Conservation (phyloP, 1,140 invertebrate genomes). For the Subanguina moxae region DNA sequence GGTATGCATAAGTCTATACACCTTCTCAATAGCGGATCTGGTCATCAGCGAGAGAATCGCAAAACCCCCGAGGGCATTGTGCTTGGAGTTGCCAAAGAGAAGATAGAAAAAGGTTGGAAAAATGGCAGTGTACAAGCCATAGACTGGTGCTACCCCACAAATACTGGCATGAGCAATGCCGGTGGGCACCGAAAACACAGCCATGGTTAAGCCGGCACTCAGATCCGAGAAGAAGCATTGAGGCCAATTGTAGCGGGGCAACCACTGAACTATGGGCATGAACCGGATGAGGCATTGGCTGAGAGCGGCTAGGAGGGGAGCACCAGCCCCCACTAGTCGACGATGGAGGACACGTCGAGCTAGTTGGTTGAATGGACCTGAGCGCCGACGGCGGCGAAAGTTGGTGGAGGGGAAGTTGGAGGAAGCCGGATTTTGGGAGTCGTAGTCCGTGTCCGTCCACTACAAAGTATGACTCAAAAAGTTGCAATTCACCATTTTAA, state of each 20-base stretch:
- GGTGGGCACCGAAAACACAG: conserved; percentile 54
- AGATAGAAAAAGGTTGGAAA: conserved; percentile 58
- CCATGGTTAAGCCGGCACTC: conserved; percentile 55
- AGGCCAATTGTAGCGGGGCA: conserved; percentile 43
- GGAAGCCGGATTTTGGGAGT: too few relatives aligned
- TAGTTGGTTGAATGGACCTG: too few relatives aligned
- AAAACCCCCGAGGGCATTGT: conserved; percentile 48
- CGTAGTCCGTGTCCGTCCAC: too few relatives aligned
- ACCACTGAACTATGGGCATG: conserved; percentile 44
- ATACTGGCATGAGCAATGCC: conserved; percentile 56
- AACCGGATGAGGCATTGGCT: conserved; percentile 17
- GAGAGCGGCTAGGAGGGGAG: neutral
- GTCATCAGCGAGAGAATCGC: conserved; percentile 46
- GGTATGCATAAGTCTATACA: conserved; percentile 5
- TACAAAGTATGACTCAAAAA: too few relatives aligned
- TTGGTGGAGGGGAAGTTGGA: too few relatives aligned
- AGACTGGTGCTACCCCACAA: conserved; percentile 57
- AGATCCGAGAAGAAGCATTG: conserved; percentile 53
- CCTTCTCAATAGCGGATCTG: conserved; percentile 36
- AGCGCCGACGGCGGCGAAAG: too few relatives aligned
- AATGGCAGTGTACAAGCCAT: conserved; percentile 57
- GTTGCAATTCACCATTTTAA: too few relatives aligned
- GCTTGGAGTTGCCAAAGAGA: conserved; percentile 55
- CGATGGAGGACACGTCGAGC: too few relatives aligned
- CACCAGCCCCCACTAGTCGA: too few relatives aligned